A percentile compares a stretch with the other conserved stretches of the same genome.
phyloP scores from a whole-genome alignment of 2,888 invertebrate species.

The Trissonchulus latispiculum region DNA sequence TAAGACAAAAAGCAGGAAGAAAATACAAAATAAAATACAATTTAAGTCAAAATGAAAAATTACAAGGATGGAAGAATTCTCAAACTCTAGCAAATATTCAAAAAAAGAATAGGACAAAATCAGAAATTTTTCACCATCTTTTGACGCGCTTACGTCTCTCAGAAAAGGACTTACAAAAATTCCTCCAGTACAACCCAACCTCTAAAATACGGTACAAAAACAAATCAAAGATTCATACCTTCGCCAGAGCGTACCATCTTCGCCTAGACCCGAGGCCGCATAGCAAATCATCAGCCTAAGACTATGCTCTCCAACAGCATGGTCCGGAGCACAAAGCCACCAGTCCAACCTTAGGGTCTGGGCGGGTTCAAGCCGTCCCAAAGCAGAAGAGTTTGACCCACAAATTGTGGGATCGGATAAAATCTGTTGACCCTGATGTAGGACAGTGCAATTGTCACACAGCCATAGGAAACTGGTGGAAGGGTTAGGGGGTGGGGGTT shows the following conservation, averaged over 20 bases:
- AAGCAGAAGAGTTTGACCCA: too few species aligned
- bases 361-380: slow-evolving; percentile 55
- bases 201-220: too few species aligned
- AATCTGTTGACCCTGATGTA: not conserved
- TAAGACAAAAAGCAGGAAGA: not conserved
- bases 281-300: slow-evolving; percentile 53
- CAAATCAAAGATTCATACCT: too few species aligned
- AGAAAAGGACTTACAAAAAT: not conserved
- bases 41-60: too few species aligned
- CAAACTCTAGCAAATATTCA: too few species aligned
- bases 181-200: too few species aligned
- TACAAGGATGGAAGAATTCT: too few species aligned
- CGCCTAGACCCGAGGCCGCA: not conserved
- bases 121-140: too few species aligned
- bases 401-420: not conserved
- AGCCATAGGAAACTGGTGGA: not conserved
- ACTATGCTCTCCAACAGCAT: slow-evolving; percentile 60
- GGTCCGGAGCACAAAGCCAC: not conserved
- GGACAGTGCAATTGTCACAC: not conserved
- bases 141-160: too few species aligned
- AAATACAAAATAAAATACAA: not conserved
- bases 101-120: too few species aligned
- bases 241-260: too few species aligned
- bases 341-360: not conserved
- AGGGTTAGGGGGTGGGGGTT: too few species aligned